Base-by-base conservation (phyloP, 1,140 invertebrate genomes). In the Diabrotica virgifera region DNA sequence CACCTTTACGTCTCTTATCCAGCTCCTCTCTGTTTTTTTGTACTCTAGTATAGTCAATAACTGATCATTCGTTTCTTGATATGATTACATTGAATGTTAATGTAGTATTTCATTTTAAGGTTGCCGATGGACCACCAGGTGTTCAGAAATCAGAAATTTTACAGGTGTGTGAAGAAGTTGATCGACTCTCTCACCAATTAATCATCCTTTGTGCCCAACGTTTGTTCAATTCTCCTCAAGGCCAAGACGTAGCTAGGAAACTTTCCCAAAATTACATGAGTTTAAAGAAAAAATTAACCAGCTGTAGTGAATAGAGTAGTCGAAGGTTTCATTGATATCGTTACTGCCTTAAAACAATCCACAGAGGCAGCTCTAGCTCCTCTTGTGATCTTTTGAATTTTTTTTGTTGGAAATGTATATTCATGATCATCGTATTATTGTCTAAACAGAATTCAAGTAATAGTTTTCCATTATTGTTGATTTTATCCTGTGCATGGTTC, bases 311-410 rank as follows among this genome's bases (percentile, higher is more conserved):
- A 95, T 72, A 86, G 94, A 52, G 96, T 99, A 14, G 97, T 98
- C 7, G 96, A 99, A 80, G 96, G 99, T 80, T 99, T 99, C 78
- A 94, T 98, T 69, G 97, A 99, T 77, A 95, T 98, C 46, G 90
- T 90, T n/a, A 95, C 95, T 11, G 97, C 97, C 10, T 79, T 99
- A 14, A 95, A 97, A 72, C 94, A 96, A 77, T 96, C 99, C 76
- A 94, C 92, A n/a, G 97, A 99, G 67, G 96, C 96, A 5, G 95
- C 96, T 10, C 83, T 95, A 69, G 85, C 90, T n/a, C 93, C 93
- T 0, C 24, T 24, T 24, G 24, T 4, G 24, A 24, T 24, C 4
- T 24, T 24, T 2, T 24, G 24, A 2, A 24, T 24, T 4, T 24
- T 24, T 24, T 24, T 24, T 24, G 24, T 24, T 24, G 4, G 24